A percentile compares a stretch with the other conserved stretches of the same genome.
These are phyloP conservation scores for Arbacia lixula DNA, from an alignment of 53 echinoderm and acorn worm genomes.

Conservation along the genomic window DNA sequence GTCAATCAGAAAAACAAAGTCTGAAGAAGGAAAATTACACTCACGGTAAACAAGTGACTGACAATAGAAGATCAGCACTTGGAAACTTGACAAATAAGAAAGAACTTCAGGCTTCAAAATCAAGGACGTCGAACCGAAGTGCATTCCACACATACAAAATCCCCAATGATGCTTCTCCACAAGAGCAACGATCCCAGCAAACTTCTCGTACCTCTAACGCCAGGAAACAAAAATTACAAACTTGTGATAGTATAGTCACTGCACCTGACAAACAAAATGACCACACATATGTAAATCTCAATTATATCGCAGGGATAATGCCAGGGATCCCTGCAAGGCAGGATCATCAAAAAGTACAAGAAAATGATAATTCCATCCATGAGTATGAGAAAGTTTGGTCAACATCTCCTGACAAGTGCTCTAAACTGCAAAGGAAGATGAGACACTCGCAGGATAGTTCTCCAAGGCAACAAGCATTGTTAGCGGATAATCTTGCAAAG, in stretches of 20 bases:
- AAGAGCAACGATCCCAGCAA: conserved; percentile 28
- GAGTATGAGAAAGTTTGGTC: conserved; percentile 14
- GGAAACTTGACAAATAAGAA: conserved; percentile 32
- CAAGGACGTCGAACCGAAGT: background rate
- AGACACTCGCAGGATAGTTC: background rate
- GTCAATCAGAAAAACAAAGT: background rate
- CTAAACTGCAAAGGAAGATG: background rate
- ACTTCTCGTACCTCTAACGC: background rate
- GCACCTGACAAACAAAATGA: conserved; percentile 21
- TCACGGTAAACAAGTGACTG: background rate
- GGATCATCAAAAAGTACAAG: background rate
- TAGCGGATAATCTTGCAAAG: background rate
- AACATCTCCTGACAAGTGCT: background rate
- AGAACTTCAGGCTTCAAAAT: background rate
- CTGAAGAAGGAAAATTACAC: background rate
- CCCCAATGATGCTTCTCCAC: background rate
- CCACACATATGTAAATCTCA: conserved; percentile 36
- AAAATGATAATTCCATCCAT: conserved; percentile 14
- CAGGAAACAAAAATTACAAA: background rate
- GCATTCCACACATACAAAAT: conserved; percentile 16
- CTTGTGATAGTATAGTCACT: conserved; percentile 6
- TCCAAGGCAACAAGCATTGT: no score
- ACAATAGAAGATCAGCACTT: conserved; percentile 10
- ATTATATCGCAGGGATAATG: conserved; percentile 39
- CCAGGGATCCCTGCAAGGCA: conserved; percentile 5